A percentile compares a stretch with the other conserved stretches of the same genome.
Evolutionary conservation across 2,888 invertebrate genomes (phyloP).

Genomic region (Orthosia cruda): DNA sequence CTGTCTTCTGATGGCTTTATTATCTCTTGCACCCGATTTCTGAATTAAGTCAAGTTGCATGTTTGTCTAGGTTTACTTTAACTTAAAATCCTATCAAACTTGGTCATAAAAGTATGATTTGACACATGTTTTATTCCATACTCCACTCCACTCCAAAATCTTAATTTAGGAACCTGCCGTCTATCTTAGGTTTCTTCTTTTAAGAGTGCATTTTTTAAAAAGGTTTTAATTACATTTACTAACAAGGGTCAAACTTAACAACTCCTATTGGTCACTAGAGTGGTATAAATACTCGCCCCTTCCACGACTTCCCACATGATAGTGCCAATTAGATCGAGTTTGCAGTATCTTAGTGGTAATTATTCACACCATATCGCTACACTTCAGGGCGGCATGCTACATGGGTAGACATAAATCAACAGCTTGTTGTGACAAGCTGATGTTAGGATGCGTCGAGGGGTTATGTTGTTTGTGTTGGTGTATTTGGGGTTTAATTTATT

Average conservation of each 20-base stretch:
- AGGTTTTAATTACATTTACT: background rate
- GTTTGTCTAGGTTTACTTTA: too few relatives aligned
- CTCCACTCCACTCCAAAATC: too few relatives aligned
- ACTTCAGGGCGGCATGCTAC: slow-evolving; percentile 25
- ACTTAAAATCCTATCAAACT: too few relatives aligned
- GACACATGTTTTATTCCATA: too few relatives aligned
- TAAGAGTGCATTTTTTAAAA: too few relatives aligned
- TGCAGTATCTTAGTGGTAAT: slow-evolving; percentile 42
- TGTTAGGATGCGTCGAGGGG: background rate
- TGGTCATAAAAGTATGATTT: too few relatives aligned
- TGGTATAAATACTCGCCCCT: slow-evolving; percentile 8
- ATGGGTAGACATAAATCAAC: slow-evolving; percentile 38
- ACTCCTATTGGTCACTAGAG: slow-evolving; percentile 8
- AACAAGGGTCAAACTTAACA: slow-evolving; percentile 10
- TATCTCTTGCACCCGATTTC: background rate
- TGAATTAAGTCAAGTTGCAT: too few relatives aligned
- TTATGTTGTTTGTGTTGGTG: background rate
- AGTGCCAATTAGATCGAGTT: slow-evolving; percentile 33
- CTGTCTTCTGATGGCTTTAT: background rate
- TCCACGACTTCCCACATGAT: slow-evolving; percentile 11
- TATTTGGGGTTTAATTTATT: background rate
- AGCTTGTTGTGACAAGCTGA: slow-evolving; percentile 11
- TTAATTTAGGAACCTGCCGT: too few relatives aligned
- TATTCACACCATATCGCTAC: slow-evolving; percentile 44
- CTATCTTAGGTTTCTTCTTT: too few relatives aligned